These are phyloP conservation scores for Lophius piscatorius DNA, from an alignment of 2,113 vertebrate genomes.

Conservation along the genomic window DNA sequence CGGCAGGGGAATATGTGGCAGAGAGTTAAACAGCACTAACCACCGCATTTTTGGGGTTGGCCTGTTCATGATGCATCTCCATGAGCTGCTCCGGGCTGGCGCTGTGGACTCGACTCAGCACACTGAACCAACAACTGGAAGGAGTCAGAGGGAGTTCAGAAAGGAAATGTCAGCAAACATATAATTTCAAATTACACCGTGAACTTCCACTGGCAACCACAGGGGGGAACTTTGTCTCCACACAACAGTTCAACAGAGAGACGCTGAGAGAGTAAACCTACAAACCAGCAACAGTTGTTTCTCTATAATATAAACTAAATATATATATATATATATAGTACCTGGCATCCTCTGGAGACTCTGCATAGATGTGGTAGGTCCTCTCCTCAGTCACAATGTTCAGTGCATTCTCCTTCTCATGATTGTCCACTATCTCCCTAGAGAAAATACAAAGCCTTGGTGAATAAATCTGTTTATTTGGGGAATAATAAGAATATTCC, in stretches of 20 bases:
- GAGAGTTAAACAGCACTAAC: slow-evolving; percentile 79
- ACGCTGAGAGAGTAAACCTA: slow-evolving; percentile 4
- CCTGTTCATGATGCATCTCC: slow-evolving; percentile 94
- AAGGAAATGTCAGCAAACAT: slow-evolving; percentile 43
- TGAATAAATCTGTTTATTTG: neutral
- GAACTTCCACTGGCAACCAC: slow-evolving; percentile 52
- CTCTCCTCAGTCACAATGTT: slow-evolving; percentile 90
- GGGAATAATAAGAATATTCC: neutral
- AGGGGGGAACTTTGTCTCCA: slow-evolving; percentile 60
- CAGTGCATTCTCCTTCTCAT: slow-evolving; percentile 93
- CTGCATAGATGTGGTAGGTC: slow-evolving; percentile 91
- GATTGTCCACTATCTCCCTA: slow-evolving; percentile 93
- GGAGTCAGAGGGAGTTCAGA: slow-evolving; percentile 60
- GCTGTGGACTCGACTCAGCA: slow-evolving; percentile 89
- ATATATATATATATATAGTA: slow-evolving; percentile 53
- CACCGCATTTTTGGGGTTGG: slow-evolving; percentile 95
- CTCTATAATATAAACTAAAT: no score
- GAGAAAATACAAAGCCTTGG: slow-evolving; percentile 14
- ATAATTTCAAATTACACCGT: slow-evolving; percentile 31
- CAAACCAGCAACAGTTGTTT: slow-evolving; percentile 25
- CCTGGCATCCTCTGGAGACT: slow-evolving; percentile 94
- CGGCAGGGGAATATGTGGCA: slow-evolving; percentile 29
- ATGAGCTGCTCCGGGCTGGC: slow-evolving; percentile 88
- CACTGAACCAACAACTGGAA: slow-evolving; percentile 89
- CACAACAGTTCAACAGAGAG: slow-evolving; percentile 18